These are phyloP conservation scores for Litocranius walleri DNA, from an alignment of 2,113 vertebrate genomes.

Conservation along the genomic window DNA sequence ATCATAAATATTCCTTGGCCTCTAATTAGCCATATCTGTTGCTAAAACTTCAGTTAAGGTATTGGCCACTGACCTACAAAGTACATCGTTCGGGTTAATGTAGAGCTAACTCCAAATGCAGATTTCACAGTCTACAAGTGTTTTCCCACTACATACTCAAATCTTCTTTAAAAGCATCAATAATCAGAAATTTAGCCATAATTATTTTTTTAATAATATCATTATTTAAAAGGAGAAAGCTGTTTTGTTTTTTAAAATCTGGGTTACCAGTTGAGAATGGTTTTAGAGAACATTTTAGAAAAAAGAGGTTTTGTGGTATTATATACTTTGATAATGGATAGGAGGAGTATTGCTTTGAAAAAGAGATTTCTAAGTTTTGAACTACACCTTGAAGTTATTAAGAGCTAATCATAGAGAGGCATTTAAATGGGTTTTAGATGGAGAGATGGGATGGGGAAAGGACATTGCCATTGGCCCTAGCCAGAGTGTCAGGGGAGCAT, in stretches of 20 bases:
- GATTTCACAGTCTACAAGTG: background rate
- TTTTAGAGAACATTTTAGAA: conserved; percentile 43
- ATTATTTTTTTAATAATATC: background rate
- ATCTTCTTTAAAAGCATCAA: background rate
- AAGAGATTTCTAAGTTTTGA: conserved; percentile 35
- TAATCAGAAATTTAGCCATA: background rate
- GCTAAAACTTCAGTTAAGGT: background rate
- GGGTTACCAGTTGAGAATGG: background rate
- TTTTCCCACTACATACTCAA: background rate
- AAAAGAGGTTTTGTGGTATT: background rate
- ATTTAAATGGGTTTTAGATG: background rate
- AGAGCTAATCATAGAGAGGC: background rate
- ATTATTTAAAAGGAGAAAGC: background rate
- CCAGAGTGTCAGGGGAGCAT: background rate
- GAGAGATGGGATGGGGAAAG: background rate
- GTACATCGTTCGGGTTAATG: background rate
- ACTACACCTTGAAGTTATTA: background rate
- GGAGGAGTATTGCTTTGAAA: background rate
- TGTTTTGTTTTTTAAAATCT: background rate
- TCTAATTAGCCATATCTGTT: background rate
- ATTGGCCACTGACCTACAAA: background rate
- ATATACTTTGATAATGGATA: background rate
- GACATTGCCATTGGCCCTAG: background rate
- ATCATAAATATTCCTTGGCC: background rate
- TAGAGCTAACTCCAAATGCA: background rate